A percentile compares a stretch with the other conserved stretches of the same genome.
phyloP scores from a whole-genome alignment of 2,888 invertebrate species.

The Volucella bombylans region DNA sequence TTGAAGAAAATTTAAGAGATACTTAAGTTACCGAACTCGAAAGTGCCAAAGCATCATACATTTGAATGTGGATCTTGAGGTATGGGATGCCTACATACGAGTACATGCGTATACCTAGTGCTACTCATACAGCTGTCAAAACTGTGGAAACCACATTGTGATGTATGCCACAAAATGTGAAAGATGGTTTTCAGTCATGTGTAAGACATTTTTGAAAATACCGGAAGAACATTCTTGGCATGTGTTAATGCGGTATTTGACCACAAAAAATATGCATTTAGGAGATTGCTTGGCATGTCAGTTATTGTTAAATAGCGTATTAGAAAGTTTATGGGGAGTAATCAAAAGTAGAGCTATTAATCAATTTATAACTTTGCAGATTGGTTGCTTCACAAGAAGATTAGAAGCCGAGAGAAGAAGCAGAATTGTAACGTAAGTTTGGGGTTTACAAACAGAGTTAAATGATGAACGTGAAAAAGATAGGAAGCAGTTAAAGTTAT shows the following conservation, averaged over 20 bases:
- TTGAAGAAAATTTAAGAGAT: slow-evolving; percentile 64
- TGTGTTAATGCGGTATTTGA: slow-evolving; percentile 12
- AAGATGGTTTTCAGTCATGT: slow-evolving; percentile 36
- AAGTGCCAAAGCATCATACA: background rate
- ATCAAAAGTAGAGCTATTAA: no score
- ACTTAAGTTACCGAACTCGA: slow-evolving; percentile 34
- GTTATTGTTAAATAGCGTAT: no score
- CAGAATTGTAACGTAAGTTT: no score
- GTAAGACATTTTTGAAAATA: slow-evolving; percentile 37
- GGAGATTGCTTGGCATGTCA: background rate
- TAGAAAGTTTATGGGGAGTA: no score
- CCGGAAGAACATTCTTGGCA: slow-evolving; percentile 59
- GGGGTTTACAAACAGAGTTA: no score
- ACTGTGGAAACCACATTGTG: slow-evolving; percentile 65
- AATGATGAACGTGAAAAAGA: no score
- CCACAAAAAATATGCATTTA: slow-evolving; percentile 5
- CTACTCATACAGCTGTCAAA: slow-evolving; percentile 68
- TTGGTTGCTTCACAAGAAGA: no score
- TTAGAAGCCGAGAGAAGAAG: no score
- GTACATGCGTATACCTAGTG: slow-evolving; percentile 11
- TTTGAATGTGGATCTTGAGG: no score
- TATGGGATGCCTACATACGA: background rate
- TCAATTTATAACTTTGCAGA: no score
- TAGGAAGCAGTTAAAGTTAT: no score
- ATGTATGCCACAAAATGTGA: slow-evolving; percentile 51